Conservation (phyloP, 2,888 invertebrate genomes). For the Ganaspis brasiliensis region DNA sequence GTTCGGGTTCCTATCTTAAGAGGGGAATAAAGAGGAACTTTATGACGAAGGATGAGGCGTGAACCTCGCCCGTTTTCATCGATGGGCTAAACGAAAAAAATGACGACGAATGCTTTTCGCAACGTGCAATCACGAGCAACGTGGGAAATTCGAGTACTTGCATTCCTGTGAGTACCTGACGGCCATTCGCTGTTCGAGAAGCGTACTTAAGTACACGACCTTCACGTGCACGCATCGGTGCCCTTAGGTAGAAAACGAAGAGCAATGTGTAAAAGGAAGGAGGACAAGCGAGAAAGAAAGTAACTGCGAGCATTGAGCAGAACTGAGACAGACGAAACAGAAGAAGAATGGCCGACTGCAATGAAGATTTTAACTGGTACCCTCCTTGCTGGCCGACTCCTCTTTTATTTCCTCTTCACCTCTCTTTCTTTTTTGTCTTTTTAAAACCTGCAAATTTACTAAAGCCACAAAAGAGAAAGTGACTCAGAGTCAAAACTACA, state of each 20-base stretch:
- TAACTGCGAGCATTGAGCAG: conserved; percentile 55
- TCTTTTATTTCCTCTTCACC: conserved; percentile 57
- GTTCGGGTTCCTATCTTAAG: no score
- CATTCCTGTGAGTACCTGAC: conserved; percentile 52
- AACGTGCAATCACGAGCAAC: conserved; percentile 65
- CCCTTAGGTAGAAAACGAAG: conserved; percentile 70
- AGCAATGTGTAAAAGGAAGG: conserved; percentile 51
- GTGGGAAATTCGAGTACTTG: conserved; percentile 68
- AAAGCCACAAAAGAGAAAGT: conserved; percentile 30
- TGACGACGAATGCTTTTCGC: conserved; percentile 50
- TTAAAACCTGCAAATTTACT: conserved; percentile 32
- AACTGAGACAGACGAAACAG: conserved; percentile 48
- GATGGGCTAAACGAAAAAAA: conserved; percentile 16
- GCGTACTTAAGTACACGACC: conserved; percentile 63
- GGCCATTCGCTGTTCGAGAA: conserved; percentile 47
- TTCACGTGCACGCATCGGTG: conserved; percentile 75
- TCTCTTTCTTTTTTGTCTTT: conserved; percentile 14
- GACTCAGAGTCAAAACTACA: conserved; percentile 13
- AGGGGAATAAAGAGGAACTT: no score
- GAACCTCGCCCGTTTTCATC: conserved; percentile 24
- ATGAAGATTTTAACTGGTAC: conserved; percentile 79
- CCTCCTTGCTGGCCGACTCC: conserved; percentile 61
- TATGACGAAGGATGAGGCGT: conserved; percentile 16
- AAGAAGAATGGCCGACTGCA: conserved; percentile 77
- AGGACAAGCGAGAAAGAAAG: conserved; percentile 56